Evolutionary conservation across 37 sponge, comb jelly and placozoan species (phyloP).

Genomic region (Oopsacas minuta): DNA sequence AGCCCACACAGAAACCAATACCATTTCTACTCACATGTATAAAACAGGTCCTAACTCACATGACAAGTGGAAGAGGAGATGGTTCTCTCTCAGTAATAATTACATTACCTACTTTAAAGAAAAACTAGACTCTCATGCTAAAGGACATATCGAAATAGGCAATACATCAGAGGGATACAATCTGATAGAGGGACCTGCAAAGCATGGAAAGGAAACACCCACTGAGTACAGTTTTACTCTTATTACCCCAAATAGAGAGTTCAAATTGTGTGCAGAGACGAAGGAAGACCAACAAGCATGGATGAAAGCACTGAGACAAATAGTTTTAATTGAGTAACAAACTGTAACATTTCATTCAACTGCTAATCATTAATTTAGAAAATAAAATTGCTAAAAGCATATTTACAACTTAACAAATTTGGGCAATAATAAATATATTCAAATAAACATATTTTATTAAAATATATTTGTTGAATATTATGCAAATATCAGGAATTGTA

Average conservation of each 20-base stretch:
- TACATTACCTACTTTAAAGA: not conserved
- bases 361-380: too few species aligned
- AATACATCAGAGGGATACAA: not conserved
- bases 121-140: not conserved
- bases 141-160: slow-evolving; percentile 3
- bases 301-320: not conserved
- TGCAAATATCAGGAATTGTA: too few species aligned
- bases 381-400: too few species aligned
- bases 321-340: not conserved
- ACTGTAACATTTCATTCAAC: too few species aligned
- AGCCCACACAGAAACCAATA: not conserved
- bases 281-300: not conserved
- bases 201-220: not conserved
- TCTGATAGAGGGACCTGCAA: not conserved
- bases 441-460: too few species aligned
- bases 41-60: not conserved
- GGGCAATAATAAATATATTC: too few species aligned
- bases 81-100: slow-evolving; percentile 4
- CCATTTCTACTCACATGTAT: not conserved
- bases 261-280: not conserved
- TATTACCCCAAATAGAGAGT: not conserved
- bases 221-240: slow-evolving; percentile 15
- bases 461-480: too few species aligned
- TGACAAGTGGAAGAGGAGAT: not conserved
- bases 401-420: too few species aligned